These are phyloP conservation scores for Campopleginae sp. DNA, from an alignment of 2,888 invertebrate species.

Conservation along the genomic window DNA sequence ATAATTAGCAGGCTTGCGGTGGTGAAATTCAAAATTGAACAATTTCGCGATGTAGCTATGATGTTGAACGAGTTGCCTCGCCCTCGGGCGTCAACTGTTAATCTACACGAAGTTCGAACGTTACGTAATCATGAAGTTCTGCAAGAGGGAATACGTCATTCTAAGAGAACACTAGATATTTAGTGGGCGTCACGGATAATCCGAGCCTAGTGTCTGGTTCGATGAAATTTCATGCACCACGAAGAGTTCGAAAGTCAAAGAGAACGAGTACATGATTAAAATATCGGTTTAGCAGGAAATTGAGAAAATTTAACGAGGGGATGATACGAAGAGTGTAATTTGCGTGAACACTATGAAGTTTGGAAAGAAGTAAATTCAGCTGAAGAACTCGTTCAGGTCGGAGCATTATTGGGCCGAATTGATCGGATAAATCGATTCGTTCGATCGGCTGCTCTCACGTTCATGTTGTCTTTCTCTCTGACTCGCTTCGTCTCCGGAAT, in stretches of 20 bases:
- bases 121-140: not conserved
- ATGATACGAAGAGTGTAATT: not conserved
- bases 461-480: not conserved
- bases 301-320: not conserved
- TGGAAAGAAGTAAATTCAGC: constrained; percentile 19
- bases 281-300: not conserved
- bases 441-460: constrained; percentile 24
- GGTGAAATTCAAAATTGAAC: not conserved
- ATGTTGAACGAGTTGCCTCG: not conserved
- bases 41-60: not conserved
- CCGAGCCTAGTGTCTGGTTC: not conserved
- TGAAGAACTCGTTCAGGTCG: constrained; percentile 8
- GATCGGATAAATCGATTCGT: constrained; percentile 47
- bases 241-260: not conserved
- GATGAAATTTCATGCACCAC: not conserved
- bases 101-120: not conserved
- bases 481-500: constrained; percentile 4
- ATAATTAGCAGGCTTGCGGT: not conserved
- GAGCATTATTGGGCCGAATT: constrained; percentile 38
- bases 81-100: not conserved
- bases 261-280: not conserved
- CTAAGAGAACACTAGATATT: not conserved
- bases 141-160: not conserved
- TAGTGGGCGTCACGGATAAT: not conserved
- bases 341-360: not conserved